Evolutionary conservation across 2,797 vertebrate genomes (phyloP), one percentile per base, ranked within the genome.

Genomic region (Sternotherus odoratus): DNA sequence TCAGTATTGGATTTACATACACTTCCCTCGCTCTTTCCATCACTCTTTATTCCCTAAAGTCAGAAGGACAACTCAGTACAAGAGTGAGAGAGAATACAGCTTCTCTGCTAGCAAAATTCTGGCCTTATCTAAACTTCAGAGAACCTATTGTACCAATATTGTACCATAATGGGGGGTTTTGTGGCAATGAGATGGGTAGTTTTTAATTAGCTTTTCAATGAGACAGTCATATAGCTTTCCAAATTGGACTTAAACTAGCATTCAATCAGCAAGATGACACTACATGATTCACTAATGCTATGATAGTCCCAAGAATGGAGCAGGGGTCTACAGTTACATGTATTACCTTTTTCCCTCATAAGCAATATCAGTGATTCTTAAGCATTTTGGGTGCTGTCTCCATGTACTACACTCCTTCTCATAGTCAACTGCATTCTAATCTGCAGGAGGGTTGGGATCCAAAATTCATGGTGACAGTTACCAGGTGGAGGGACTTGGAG

Each of bases 101-200:
- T 48, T 48, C 24, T 75, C 24, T 2, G 16, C 43, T 16, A 30
- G 26, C 24, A 75, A 75, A 46, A 75, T 94, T 54, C n/a, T 88
- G 0, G 0, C 1, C 16, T 15, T 46, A 15, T 43, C 56, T 81
- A 77, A 46, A 5, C 33, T 12, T 82, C 54, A 0, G 0, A 6
- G 3, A 80, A 48, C 11, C 81, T 33, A 5, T 79, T 74, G 26
- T 77, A 91, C 50, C 84, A 66, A 51, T 5, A 5, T 30, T 75
- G 26, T 75, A 30, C 43, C 48, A 16, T 48, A 7, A 9, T 75
- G 17, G 28, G 4, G 15, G 26, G 72, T 4, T 16, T 48, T 75
- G 72, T 46, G 43, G 26, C 43, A 46, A 75, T 30, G 15, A 43
- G 43, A 75, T 48, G 12, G 16, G 26, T 48, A 75, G 26, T 74